A percentile compares a stretch with the other conserved stretches of the same genome.
Conservation (phyloP, 2,888 invertebrate species). For the Magallana nippona region DNA sequence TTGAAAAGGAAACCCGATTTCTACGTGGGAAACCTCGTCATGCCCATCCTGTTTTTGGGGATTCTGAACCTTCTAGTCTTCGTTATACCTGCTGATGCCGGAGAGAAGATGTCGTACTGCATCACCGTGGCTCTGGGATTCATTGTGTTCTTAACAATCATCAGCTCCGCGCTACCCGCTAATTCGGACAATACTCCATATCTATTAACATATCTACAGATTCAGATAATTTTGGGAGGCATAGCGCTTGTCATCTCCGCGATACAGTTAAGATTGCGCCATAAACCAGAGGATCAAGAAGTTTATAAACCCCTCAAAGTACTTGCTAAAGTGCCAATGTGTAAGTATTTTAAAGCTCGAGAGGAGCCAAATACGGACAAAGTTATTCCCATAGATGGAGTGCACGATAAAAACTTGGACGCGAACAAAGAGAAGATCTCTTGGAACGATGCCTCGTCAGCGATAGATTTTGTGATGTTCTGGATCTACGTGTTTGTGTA, state of each 20-base stretch:
- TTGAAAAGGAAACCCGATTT: background rate
- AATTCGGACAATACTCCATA: slow-evolving; percentile 16
- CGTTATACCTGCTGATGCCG: slow-evolving; percentile 21
- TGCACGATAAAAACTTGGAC: too few relatives aligned
- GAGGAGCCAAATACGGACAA: too few relatives aligned
- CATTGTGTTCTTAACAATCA: slow-evolving; percentile 15
- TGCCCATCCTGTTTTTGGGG: slow-evolving; percentile 6
- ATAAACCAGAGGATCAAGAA: background rate
- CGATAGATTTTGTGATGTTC: background rate
- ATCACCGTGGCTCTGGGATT: slow-evolving; percentile 30
- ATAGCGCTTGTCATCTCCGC: background rate
- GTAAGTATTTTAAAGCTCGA: too few relatives aligned
- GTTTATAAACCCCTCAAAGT: background rate
- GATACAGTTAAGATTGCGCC: background rate
- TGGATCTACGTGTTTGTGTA: background rate
- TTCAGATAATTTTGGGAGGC: slow-evolving; percentile 14
- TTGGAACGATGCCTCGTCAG: slow-evolving; percentile 23
- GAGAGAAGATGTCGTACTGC: slow-evolving; percentile 27
- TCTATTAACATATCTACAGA: slow-evolving; percentile 1
- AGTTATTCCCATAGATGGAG: too few relatives aligned
- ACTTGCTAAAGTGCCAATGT: background rate
- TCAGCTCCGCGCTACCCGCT: background rate
- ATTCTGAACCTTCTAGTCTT: slow-evolving; percentile 17
- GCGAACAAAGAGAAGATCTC: background rate
- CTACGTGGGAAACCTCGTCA: background rate